These are phyloP conservation scores for Rallus crepitans DNA, from an alignment of 2,797 vertebrate species.

Conservation along the genomic window DNA sequence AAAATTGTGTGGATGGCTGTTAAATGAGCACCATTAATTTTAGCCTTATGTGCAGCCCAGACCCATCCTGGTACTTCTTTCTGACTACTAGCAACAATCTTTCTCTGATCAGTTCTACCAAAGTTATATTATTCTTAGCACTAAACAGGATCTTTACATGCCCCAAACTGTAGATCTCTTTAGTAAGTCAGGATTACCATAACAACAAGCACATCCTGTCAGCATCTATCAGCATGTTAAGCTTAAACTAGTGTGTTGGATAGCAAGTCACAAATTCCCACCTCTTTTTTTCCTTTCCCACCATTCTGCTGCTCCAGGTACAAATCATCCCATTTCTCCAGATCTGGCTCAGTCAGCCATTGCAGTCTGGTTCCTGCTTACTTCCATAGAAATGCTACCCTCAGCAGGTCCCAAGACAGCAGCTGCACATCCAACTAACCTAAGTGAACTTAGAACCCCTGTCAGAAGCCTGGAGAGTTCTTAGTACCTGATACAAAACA, in stretches of 20 bases:
- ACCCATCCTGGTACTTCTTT: background rate
- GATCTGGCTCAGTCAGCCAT: background rate
- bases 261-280: background rate
- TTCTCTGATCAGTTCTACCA: background rate
- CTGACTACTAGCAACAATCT: background rate
- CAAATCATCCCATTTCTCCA: background rate
- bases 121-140: background rate
- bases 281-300: background rate
- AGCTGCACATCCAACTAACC: fast-evolving
- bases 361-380: background rate
- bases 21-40: conserved; percentile 26
- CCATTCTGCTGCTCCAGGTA: background rate
- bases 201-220: background rate
- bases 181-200: background rate
- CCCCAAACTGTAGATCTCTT: background rate
- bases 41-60: background rate
- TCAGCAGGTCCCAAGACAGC: background rate
- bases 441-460: background rate
- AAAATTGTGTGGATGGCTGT: background rate
- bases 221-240: background rate
- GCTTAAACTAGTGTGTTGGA: background rate
- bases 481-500: background rate
- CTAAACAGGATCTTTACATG: background rate
- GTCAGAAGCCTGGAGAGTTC: background rate
- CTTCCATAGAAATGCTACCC: background rate